Evolutionary conservation across 2,113 vertebrate genomes (phyloP), one percentile per base, ranked within the genome.

Genomic region (Zosterops lateralis): DNA sequence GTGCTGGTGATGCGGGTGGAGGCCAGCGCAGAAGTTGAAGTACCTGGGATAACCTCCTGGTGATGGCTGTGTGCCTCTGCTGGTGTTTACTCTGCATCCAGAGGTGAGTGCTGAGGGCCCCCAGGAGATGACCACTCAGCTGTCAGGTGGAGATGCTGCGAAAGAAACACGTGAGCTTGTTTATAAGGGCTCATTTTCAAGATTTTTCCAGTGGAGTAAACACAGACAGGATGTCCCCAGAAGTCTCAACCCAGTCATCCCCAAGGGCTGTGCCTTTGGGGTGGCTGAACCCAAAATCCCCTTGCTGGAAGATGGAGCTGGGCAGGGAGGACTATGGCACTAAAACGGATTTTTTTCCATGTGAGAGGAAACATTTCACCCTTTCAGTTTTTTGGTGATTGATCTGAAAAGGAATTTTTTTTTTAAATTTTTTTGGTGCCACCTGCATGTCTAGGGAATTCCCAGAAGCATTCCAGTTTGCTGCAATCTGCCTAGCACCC

Each of bases 221-320:
- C 18, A 24, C 61, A 85, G 94, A 51, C 62, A 61, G 83, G 75
- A 65, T 93, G 84, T 79, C 75, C 85, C 87, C 40, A 26, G 28
- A 34, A 78, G 32, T 13, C 77, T 62, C 81, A 68, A 58, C 38
- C 48, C 45, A 29, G 34, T 31, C 0, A 0, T 19, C 56, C 71
- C 61, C 29, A 5, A 29, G 70, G 71, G 34, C 21, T 56, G 38
- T 18, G 57, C 29, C 57, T 74, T 74, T 44, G 70, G 70, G 51
- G 12, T 47, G 61, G 26, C 56, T 84, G 81, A 89, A 42, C 74
- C 0, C 0, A 71, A 42, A 1, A 1, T 12, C 31, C 2, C 15
- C 0, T 1, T 11, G 47, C 38, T 75, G 36, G 22, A 48, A 48
- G 29, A 29, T 3, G 25, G 24, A 29, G 45, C 19, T 57, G 17